A percentile compares a stretch with the other conserved stretches of the same genome.
phyloP scores from a whole-genome alignment of 2,113 vertebrate species.

The Solea solea region DNA sequence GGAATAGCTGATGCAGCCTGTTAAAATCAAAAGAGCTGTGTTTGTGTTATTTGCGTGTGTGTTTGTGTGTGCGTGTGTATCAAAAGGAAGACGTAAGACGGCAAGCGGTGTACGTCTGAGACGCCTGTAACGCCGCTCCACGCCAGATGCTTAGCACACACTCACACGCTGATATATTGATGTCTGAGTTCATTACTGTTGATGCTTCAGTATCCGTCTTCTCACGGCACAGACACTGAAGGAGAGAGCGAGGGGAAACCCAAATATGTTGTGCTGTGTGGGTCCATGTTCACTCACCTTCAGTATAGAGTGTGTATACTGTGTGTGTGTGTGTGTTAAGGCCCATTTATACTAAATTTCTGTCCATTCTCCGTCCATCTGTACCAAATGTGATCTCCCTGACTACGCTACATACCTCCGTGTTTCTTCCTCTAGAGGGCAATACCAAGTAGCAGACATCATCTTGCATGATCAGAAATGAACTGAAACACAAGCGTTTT shows the following conservation, averaged over 20 bases:
- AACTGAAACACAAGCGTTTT: too few relatives aligned
- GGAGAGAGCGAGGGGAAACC: slow-evolving; percentile 43
- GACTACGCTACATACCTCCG: too few relatives aligned
- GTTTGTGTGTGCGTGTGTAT: slow-evolving; percentile 39
- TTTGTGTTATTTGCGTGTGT: slow-evolving; percentile 24
- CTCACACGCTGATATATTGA: slow-evolving; percentile 73
- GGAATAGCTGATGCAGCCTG: slow-evolving; percentile 75
- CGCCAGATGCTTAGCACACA: slow-evolving; percentile 70
- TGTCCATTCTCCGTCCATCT: too few relatives aligned
- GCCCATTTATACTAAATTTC: too few relatives aligned
- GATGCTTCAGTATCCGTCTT: slow-evolving; percentile 70
- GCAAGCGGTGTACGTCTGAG: slow-evolving; percentile 60
- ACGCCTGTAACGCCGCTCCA: slow-evolving; percentile 70
- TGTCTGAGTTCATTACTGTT: slow-evolving; percentile 81
- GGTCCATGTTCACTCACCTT: slow-evolving; percentile 29
- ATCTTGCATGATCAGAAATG: too few relatives aligned
- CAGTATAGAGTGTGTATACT: background rate
- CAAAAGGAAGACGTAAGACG: slow-evolving; percentile 63
- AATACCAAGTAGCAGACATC: too few relatives aligned
- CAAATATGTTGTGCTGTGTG: slow-evolving; percentile 39
- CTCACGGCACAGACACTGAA: slow-evolving; percentile 41
- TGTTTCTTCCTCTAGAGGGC: too few relatives aligned
- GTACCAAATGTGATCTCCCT: too few relatives aligned
- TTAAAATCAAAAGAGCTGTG: slow-evolving; percentile 68
- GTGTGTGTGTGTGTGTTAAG: slow-evolving; percentile 8